A percentile compares a stretch with the other conserved stretches of the same genome.
Evolutionary conservation across 2,888 invertebrate genomes (phyloP).

Genomic region (Cheilosia variabilis): DNA sequence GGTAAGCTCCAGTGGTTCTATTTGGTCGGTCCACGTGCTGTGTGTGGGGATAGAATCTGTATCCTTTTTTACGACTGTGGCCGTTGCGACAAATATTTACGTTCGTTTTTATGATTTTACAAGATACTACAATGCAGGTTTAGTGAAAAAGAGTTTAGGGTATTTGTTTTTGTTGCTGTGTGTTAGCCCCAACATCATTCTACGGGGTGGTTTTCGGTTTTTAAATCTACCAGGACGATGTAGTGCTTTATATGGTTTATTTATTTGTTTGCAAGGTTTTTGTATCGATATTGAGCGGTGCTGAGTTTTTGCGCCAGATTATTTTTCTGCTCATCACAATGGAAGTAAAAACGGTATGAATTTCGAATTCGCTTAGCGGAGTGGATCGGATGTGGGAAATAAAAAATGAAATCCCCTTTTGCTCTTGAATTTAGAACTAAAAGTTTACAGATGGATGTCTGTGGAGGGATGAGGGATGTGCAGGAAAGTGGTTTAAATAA

Average conservation of each 20-base stretch:
- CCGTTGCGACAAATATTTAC: constrained; percentile 73
- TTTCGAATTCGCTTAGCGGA: constrained; percentile 50
- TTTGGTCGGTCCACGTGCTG: constrained; percentile 61
- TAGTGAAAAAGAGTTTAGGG: constrained; percentile 59
- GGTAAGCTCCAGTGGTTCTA: constrained; percentile 46
- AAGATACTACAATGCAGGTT: constrained; percentile 70
- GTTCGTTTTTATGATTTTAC: constrained; percentile 73
- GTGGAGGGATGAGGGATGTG: neutral
- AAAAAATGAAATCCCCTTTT: constrained; percentile 52
- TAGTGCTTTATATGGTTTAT: constrained; percentile 68
- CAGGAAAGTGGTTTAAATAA: constrained; percentile 64
- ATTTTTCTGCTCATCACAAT: constrained; percentile 68
- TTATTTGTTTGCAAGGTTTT: constrained; percentile 64
- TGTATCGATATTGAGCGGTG: constrained; percentile 47
- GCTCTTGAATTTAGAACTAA: constrained; percentile 39
- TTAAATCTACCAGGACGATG: constrained; percentile 40
- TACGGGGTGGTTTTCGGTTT: constrained; percentile 9
- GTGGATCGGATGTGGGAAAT: constrained; percentile 24
- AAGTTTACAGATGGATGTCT: constrained; percentile 16
- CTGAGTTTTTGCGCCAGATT: constrained; percentile 56
- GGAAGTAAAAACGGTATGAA: constrained; percentile 71
- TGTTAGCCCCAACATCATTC: neutral
- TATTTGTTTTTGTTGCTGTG: neutral
- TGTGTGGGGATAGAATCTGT: constrained; percentile 36
- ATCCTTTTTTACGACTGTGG: constrained; percentile 56